Base-by-base conservation (phyloP, 2,797 vertebrate species). In the Astyanax mexicanus region DNA sequence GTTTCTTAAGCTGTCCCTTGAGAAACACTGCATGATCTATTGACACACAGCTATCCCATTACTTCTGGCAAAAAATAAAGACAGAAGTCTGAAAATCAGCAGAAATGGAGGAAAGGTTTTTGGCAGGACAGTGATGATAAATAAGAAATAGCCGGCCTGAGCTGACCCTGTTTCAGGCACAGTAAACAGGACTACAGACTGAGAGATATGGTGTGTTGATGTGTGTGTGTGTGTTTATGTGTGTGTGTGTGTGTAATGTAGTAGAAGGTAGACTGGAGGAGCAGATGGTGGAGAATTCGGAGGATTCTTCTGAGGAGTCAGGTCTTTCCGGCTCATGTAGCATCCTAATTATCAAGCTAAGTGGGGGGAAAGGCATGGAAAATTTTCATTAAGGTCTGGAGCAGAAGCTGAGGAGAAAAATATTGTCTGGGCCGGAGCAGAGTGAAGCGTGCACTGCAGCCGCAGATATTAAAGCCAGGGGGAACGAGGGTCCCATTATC, bases 251-350 rank as follows among this genome's bases (percentile, higher is more conserved):
- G 55, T 51, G 38, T 54, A 40, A 37, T 73, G 70, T 68, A 61
- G 17, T 38, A 38, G 60, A 70, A 80, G 72, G 69, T 55, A 32
- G 51, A 70, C 64, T 58, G 52, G 45, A 42, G 57, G 47, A 83
- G 73, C 81, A 80, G 81, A 83, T 83, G 81, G 81, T 32, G 3
- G 40, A 80, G 40, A 88, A 87, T 85, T 90, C 83, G 83, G 76
- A 81, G 86, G 87, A 90, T 89, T 88, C 89, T 91, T 91, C 85
- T 79, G 81, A 86, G 85, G 86, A 88, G 84, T 88, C 88, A 82
- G 80, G 86, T 81, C 78, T 92, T 93, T 91, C 90, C 86, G 87
- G 89, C 91, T 92, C 92, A 91, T 91, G 89, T 90, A 90, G 83
- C 69, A 71, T 89, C 89, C 90, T 93, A 90, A 93, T 92, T 92